Percentiles rank a stretch among this genome's conserved stretches.
Conservation (phyloP, 37 sponge, comb jelly and placozoan species). For the Spongilla lacustris region DNA sequence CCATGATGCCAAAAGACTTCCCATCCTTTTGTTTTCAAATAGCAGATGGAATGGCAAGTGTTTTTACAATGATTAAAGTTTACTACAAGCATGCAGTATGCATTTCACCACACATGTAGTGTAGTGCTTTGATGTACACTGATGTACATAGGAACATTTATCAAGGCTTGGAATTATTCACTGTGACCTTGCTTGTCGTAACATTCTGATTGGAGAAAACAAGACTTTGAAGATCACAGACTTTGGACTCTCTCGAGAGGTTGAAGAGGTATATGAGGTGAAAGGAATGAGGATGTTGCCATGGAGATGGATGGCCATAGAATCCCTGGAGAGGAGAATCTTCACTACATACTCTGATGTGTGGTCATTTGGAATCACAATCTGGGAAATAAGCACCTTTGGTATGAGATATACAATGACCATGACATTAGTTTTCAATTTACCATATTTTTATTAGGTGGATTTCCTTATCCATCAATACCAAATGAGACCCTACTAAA, state of each 20-base stretch:
- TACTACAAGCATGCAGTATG: too few relatives aligned
- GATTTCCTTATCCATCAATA: conserved; percentile 55
- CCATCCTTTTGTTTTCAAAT: conserved; percentile 69
- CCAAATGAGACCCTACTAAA: conserved; percentile 35
- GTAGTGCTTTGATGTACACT: too few relatives aligned
- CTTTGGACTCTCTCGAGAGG: conserved; percentile 70
- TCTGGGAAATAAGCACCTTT: conserved; percentile 80
- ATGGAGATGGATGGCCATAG: conserved; percentile 76
- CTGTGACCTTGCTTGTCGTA: conserved; percentile 78
- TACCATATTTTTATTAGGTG: conserved; percentile 37
- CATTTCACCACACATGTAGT: too few relatives aligned
- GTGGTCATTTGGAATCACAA: conserved; percentile 72
- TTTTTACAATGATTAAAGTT: too few relatives aligned
- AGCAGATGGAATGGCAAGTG: conserved; percentile 75
- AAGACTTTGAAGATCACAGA: conserved; percentile 78
- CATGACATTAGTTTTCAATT: too few relatives aligned
- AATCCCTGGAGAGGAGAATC: conserved; percentile 52
- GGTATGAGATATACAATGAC: too few relatives aligned
- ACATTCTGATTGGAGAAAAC: conserved; percentile 71
- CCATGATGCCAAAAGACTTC: conserved; percentile 41
- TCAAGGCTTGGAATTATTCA: conserved; percentile 63
- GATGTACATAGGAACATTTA: conserved; percentile 46
- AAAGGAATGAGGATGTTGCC: conserved; percentile 63
- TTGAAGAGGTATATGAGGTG: conserved; percentile 65
- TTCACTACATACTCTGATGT: conserved; percentile 73